Evolutionary conservation across 2,797 vertebrate genomes (phyloP).

Genomic region (Melanitta fusca): DNA sequence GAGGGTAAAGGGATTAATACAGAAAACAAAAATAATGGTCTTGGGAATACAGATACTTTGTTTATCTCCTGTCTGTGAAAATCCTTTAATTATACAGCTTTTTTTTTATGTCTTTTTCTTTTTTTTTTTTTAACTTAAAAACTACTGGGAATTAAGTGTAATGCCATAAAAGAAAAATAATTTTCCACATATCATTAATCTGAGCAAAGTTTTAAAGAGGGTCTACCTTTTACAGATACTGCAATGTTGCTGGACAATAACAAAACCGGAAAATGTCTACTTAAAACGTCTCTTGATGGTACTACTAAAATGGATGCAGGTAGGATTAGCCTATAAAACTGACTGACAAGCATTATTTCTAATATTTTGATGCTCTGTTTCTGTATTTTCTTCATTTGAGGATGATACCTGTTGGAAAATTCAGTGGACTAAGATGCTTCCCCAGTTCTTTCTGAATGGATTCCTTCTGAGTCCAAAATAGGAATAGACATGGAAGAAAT

Average conservation of each 20-base stretch:
- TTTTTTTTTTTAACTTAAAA: neutral
- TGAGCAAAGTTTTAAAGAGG: neutral
- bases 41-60: neutral
- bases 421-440: neutral
- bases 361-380: neutral
- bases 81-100: neutral
- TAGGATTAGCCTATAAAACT: conserved; percentile 13
- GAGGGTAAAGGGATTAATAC: neutral
- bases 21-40: neutral
- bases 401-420: neutral
- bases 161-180: neutral
- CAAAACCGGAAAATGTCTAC: neutral
- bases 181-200: neutral
- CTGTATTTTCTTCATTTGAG: neutral
- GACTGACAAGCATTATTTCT: neutral
- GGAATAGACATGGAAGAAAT: neutral
- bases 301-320: neutral
- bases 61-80: neutral
- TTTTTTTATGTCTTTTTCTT: too few relatives aligned
- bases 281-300: neutral
- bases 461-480: neutral
- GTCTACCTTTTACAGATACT: neutral
- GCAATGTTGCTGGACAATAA: neutral
- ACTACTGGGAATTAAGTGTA: conserved; percentile 8
- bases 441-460: neutral